Evolutionary conservation across 2,113 vertebrate species (phyloP).

Genomic region (Hypocryptadius cinnamomeus): DNA sequence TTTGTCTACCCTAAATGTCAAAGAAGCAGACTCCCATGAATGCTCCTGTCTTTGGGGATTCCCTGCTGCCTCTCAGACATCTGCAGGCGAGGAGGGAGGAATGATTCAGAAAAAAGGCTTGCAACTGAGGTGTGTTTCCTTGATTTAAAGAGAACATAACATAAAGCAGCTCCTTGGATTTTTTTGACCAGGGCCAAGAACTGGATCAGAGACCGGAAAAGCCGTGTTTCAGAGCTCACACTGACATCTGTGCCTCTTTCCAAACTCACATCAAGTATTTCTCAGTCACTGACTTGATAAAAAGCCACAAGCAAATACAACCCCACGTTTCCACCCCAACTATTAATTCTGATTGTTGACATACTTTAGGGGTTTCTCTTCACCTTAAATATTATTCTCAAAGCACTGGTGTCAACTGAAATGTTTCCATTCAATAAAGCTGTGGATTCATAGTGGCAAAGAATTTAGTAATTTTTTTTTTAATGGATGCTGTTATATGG

Average conservation of each 20-base stretch:
- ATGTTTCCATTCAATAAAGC: not conserved
- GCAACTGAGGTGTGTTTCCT: not conserved
- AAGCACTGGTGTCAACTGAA: not conserved
- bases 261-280: not conserved
- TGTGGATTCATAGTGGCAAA: not conserved
- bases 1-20: constrained; percentile 18
- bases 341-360: not conserved
- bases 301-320: not conserved
- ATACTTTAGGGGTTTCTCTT: not conserved
- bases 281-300: not conserved
- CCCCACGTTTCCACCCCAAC: not conserved
- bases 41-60: not conserved
- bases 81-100: not conserved
- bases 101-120: not conserved
- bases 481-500: not conserved
- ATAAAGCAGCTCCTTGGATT: not conserved
- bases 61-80: not conserved
- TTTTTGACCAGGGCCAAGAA: not conserved
- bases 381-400: not conserved
- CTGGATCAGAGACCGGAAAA: not conserved
- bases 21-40: not conserved
- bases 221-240: not conserved
- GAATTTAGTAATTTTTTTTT: not conserved
- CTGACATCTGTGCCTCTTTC: not conserved
- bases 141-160: not conserved